Evolutionary conservation across 2,888 invertebrate species (phyloP).

Genomic region (Metellina segmentata): DNA sequence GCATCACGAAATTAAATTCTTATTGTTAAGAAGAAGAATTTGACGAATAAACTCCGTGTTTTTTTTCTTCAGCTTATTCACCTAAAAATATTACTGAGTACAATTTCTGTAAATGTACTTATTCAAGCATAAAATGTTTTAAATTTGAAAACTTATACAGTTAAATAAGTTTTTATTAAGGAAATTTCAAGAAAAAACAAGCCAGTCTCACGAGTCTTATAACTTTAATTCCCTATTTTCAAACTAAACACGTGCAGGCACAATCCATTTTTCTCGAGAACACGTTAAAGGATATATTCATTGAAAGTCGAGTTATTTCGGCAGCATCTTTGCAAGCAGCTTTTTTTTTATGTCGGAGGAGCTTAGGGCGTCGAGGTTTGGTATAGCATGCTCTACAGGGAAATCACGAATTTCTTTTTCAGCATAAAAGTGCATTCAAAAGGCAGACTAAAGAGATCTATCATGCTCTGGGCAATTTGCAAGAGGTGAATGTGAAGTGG

Average conservation of each 20-base stretch:
- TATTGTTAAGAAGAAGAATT: no score
- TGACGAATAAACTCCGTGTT: no score
- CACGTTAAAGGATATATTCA: neutral
- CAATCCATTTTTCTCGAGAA: neutral
- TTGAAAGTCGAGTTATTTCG: neutral
- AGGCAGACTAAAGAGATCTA: neutral
- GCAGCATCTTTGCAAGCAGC: neutral
- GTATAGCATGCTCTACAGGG: neutral
- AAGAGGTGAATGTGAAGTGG: neutral
- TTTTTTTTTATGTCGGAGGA: neutral
- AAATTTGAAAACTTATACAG: no score
- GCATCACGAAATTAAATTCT: no score
- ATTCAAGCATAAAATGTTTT: no score
- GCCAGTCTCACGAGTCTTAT: neutral
- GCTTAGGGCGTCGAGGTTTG: no score
- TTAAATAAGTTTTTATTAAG: neutral
- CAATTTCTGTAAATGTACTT: no score
- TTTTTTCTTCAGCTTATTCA: no score
- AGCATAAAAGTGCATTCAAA: no score
- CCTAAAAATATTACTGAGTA: no score
- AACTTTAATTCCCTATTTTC: neutral
- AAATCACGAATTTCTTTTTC: slow-evolving; percentile 21
- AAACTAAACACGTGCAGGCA: neutral
- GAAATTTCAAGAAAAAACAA: neutral
- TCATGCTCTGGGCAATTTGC: neutral